Evolutionary conservation across 1,140 invertebrate genomes (phyloP).

Genomic region (Anagrus nilaparvatae): DNA sequence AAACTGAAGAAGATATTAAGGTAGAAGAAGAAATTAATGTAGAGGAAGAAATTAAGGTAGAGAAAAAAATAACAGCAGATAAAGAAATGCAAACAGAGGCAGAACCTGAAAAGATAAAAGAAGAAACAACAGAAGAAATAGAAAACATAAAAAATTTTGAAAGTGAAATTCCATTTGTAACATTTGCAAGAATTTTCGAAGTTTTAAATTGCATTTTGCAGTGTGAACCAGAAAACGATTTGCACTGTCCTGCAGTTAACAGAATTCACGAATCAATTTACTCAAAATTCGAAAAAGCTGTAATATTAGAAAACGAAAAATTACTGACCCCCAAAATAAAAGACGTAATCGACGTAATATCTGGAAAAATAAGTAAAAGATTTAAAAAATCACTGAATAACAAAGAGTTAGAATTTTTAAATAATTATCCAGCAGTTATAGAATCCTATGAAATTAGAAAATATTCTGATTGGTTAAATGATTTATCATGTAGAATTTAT

Average conservation of each 20-base stretch:
- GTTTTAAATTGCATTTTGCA: conserved; percentile 23
- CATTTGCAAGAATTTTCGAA: conserved; percentile 23
- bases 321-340: conserved; percentile 15
- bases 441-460: conserved; percentile 23
- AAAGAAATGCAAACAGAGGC: background rate
- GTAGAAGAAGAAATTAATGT: background rate
- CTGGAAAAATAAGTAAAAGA: conserved; percentile 30
- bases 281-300: conserved; percentile 19
- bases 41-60: too few relatives aligned
- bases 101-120: background rate
- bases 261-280: conserved; percentile 25
- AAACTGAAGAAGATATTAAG: conserved; percentile 1
- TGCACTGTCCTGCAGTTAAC: conserved; percentile 19
- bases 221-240: conserved; percentile 15
- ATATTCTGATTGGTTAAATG: conserved; percentile 23
- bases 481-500: conserved; percentile 17
- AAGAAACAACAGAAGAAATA: conserved; percentile 1
- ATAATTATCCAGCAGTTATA: conserved; percentile 18
- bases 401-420: conserved; percentile 18
- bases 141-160: conserved; percentile 2
- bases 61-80: background rate
- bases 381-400: conserved; percentile 21
- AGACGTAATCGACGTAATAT: conserved; percentile 23
- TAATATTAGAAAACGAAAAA: conserved; percentile 14
- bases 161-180: conserved; percentile 25